Percentiles rank a stretch among this genome's conserved stretches.
These are phyloP conservation scores for Adelphocoris suturalis DNA, from an alignment of 2,888 invertebrate species.

Conservation along the genomic window DNA sequence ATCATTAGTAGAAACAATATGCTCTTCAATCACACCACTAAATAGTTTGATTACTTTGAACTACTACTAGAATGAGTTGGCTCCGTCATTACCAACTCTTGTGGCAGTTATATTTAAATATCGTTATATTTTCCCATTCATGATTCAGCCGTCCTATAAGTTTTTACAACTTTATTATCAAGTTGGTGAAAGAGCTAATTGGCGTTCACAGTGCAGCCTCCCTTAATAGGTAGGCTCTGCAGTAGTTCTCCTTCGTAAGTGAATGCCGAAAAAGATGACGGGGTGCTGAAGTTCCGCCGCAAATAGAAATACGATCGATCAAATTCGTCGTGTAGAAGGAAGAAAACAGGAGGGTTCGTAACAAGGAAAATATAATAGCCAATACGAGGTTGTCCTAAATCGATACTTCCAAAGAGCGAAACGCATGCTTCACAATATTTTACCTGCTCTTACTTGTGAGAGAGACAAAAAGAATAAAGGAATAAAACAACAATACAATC, in stretches of 20 bases:
- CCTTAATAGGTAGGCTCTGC: too few species aligned
- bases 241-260: not conserved
- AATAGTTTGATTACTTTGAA: too few species aligned
- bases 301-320: conserved; percentile 5
- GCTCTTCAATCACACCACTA: too few species aligned
- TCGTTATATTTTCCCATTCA: too few species aligned
- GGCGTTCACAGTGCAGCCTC: too few species aligned
- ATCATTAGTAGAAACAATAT: too few species aligned
- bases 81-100: too few species aligned
- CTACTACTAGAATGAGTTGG: too few species aligned
- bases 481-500: conserved; percentile 26
- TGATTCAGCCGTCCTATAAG: too few species aligned
- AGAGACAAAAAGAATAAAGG: not conserved
- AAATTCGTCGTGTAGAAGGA: conserved; percentile 8
- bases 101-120: too few species aligned
- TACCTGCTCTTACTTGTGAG: conserved; percentile 31
- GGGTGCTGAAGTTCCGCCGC: conserved; percentile 26
- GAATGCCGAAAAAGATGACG: not conserved
- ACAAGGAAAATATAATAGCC: conserved; percentile 56
- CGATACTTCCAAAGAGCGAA: conserved; percentile 26
- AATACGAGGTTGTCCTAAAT: conserved; percentile 27
- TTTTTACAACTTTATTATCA: too few species aligned
- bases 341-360: conserved; percentile 38
- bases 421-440: conserved; percentile 52
- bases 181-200: too few species aligned